phyloP scores from a whole-genome alignment of 2,113 vertebrate species.

The Nesospiza acunhae region DNA sequence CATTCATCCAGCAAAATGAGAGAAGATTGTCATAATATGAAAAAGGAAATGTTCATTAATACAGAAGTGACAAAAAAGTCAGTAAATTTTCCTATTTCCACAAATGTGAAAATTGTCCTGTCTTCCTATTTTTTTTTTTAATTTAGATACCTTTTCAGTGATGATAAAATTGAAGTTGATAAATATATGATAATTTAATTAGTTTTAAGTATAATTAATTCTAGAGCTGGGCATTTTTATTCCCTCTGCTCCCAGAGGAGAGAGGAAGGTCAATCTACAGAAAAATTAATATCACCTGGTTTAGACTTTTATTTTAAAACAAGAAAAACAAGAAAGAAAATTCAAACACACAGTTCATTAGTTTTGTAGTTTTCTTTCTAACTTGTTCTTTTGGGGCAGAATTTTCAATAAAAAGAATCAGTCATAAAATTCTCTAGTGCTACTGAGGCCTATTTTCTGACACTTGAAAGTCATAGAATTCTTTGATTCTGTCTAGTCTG shows the following conservation, averaged over 20 bases:
- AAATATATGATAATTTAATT: background rate
- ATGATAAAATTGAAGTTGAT: background rate
- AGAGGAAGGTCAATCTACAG: rapidly evolving
- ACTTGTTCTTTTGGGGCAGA: background rate
- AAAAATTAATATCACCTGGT: rapidly evolving
- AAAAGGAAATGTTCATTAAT: background rate
- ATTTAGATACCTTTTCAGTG: background rate
- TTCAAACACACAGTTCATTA: rapidly evolving
- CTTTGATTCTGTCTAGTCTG: background rate
- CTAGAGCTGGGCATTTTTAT: background rate
- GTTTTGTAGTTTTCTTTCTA: background rate
- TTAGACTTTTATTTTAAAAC: background rate
- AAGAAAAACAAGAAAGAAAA: background rate
- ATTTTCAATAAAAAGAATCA: background rate
- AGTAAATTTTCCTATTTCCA: background rate
- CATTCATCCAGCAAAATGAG: background rate
- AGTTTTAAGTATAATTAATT: background rate
- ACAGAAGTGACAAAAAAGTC: background rate
- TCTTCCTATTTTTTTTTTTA: background rate
- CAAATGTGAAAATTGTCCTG: background rate
- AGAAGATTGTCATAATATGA: background rate
- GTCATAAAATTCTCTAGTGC: background rate
- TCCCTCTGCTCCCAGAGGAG: background rate
- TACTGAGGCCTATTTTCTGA: background rate
- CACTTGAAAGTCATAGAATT: background rate